Percentiles rank a stretch among this genome's conserved stretches.
Conservation (phyloP, 2,888 invertebrate genomes). For the Drosophila buzzatii region DNA sequence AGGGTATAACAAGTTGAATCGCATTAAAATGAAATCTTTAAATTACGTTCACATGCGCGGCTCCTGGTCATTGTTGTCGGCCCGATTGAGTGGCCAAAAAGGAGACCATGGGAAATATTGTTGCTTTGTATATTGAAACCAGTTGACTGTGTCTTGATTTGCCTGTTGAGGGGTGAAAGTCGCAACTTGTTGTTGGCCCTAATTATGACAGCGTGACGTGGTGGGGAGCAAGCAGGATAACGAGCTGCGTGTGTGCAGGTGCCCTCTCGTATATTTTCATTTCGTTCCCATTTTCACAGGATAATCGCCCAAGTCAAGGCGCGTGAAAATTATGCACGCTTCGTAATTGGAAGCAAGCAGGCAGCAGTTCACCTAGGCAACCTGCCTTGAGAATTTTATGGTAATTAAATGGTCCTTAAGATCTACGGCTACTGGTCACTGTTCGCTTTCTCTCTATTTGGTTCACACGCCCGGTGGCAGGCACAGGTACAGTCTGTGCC, state of each 20-base stretch:
- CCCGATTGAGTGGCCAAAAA: conserved; percentile 12
- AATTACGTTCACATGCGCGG: conserved; percentile 30
- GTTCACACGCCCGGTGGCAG: conserved; percentile 51
- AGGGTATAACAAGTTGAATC: conserved; percentile 9
- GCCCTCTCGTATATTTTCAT: conserved; percentile 37
- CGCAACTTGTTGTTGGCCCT: conserved; percentile 51
- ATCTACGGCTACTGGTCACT: conserved; percentile 35
- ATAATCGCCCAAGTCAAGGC: conserved; percentile 50
- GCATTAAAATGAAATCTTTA: conserved; percentile 52
- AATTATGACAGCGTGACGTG: conserved; percentile 55
- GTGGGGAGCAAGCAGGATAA: conserved; percentile 47
- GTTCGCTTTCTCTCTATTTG: conserved; percentile 6
- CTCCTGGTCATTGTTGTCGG: conserved; percentile 2
- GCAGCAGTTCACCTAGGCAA: conserved; percentile 53
- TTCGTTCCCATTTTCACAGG: conserved; percentile 52
- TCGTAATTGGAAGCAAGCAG: conserved; percentile 31
- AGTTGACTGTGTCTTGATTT: conserved; percentile 68
- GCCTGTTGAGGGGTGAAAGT: conserved; percentile 65
- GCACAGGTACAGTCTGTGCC: conserved; percentile 27
- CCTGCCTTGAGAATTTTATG: conserved; percentile 59
- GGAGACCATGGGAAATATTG: conserved; percentile 60
- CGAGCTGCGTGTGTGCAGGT: conserved; percentile 47
- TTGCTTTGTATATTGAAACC: conserved; percentile 42
- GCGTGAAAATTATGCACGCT: conserved; percentile 75
- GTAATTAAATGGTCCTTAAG: conserved; percentile 62